A percentile compares a stretch with the other conserved stretches of the same genome.
Evolutionary conservation across 2,113 vertebrate genomes (phyloP).

Genomic region (Oenanthe melanoleuca): DNA sequence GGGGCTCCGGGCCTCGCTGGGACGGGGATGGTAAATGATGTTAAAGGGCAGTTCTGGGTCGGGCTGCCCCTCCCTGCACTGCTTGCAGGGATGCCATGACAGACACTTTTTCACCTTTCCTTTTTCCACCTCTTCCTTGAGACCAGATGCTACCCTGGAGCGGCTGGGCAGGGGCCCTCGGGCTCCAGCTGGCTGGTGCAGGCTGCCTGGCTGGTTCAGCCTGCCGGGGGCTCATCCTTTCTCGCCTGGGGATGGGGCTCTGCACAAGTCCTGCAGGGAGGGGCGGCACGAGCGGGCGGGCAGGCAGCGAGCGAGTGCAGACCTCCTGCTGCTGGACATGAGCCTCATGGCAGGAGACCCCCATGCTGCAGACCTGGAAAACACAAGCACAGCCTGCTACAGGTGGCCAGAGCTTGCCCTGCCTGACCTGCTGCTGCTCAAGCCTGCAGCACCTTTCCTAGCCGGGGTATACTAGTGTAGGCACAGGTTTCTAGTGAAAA

Average conservation of each 20-base stretch:
- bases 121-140: slow-evolving; percentile 32
- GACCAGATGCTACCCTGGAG: slow-evolving; percentile 18
- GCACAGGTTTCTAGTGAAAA: neutral
- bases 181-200: slow-evolving; percentile 2
- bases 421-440: neutral
- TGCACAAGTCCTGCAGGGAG: slow-evolving; percentile 51
- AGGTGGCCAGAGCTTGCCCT: neutral
- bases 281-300: neutral
- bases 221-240: neutral
- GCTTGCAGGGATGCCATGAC: neutral
- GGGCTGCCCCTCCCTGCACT: slow-evolving; percentile 24
- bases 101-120: neutral
- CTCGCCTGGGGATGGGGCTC: slow-evolving; percentile 34
- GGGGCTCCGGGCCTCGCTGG: neutral
- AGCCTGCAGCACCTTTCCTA: neutral
- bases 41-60: neutral
- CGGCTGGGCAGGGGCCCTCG: neutral
- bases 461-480: neutral
- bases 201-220: neutral
- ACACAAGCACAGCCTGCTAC: neutral
- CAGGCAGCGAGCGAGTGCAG: slow-evolving; percentile 41
- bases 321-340: slow-evolving; percentile 39
- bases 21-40: slow-evolving; percentile 20
- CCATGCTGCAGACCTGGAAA: slow-evolving; percentile 71
- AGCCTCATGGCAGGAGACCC: slow-evolving; percentile 3